These are phyloP conservation scores for Tigriopus japonicus DNA, from an alignment of 1,140 invertebrate species.

Conservation along the genomic window DNA sequence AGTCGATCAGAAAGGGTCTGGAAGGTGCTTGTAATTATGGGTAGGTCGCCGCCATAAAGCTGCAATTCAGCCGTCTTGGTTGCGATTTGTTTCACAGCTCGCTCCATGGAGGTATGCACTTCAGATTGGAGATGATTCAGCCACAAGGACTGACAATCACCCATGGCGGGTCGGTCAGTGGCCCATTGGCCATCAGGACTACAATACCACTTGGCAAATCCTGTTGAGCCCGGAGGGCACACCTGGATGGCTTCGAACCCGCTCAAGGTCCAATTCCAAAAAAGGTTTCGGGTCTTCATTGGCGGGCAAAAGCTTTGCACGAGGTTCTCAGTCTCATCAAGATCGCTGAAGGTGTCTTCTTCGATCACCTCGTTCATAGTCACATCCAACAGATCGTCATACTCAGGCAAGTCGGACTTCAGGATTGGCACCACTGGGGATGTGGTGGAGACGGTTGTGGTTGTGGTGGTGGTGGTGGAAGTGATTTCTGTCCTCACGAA, in stretches of 20 bases:
- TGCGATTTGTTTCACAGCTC: conserved; percentile 35
- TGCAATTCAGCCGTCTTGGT: conserved; percentile 65
- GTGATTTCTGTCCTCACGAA: conserved; percentile 17
- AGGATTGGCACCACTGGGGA: conserved; percentile 19
- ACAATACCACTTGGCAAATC: conserved; percentile 22
- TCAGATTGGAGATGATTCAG: conserved; percentile 57
- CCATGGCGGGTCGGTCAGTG: conserved; percentile 57
- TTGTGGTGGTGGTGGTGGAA: conserved; percentile 17
- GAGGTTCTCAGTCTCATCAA: no score
- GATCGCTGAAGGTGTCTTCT: no score
- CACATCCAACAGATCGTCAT: no score
- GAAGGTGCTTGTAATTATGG: conserved; percentile 69
- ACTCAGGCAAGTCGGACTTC: conserved; percentile 9
- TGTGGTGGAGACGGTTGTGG: conserved; percentile 16
- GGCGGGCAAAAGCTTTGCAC: not conserved
- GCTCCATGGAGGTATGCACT: conserved; percentile 47
- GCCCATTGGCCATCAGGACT: conserved; percentile 37
- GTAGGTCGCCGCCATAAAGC: conserved; percentile 75
- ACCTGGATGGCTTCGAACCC: conserved; percentile 56
- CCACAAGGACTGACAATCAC: conserved; percentile 77
- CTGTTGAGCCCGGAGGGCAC: conserved; percentile 39
- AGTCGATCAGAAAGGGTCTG: conserved; percentile 68
- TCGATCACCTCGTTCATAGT: not conserved
- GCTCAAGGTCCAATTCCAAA: conserved; percentile 67
- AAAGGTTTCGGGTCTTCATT: conserved; percentile 42